phyloP scores from a whole-genome alignment of 2,888 invertebrate genomes.

The Ormyrus thymus region DNA sequence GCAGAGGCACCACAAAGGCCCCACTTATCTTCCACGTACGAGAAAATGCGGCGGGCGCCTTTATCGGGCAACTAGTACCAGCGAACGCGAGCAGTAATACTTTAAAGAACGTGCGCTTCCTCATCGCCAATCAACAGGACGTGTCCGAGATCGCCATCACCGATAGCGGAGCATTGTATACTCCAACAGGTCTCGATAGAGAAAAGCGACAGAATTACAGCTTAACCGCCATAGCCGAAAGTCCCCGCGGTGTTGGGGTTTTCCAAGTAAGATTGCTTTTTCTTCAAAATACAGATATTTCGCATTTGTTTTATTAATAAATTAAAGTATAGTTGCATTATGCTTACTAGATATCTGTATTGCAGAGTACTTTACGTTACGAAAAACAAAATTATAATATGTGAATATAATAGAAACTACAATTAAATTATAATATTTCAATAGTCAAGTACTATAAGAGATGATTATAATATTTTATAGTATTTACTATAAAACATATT shows the following conservation, averaged over 20 bases:
- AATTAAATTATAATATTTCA: too few species aligned
- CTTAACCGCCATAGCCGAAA: conserved; percentile 88
- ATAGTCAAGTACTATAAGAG: too few species aligned
- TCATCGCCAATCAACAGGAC: conserved; percentile 90
- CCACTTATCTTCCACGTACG: conserved; percentile 85
- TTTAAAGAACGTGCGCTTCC: conserved; percentile 80
- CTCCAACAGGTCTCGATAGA: conserved; percentile 85
- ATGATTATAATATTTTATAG: too few species aligned
- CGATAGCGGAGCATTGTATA: conserved; percentile 86
- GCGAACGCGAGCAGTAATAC: conserved; percentile 74
- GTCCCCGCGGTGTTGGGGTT: conserved; percentile 82
- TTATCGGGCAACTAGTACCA: conserved; percentile 84
- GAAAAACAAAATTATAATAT: too few species aligned
- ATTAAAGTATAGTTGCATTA: too few species aligned
- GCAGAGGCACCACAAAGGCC: conserved; percentile 82
- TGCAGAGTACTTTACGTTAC: too few species aligned
- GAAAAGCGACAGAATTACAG: conserved; percentile 84
- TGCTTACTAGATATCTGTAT: too few species aligned
- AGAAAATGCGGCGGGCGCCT: conserved; percentile 85
- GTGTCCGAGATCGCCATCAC: conserved; percentile 87
- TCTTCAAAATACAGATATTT: too few species aligned
- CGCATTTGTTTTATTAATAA: too few species aligned
- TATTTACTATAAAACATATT: too few species aligned
- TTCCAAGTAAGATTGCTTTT: conserved; percentile 80
- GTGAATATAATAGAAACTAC: too few species aligned